Evolutionary conservation across 2,797 vertebrate genomes (phyloP), one percentile per base, ranked within the genome.

Genomic region (Propithecus deckenii): DNA sequence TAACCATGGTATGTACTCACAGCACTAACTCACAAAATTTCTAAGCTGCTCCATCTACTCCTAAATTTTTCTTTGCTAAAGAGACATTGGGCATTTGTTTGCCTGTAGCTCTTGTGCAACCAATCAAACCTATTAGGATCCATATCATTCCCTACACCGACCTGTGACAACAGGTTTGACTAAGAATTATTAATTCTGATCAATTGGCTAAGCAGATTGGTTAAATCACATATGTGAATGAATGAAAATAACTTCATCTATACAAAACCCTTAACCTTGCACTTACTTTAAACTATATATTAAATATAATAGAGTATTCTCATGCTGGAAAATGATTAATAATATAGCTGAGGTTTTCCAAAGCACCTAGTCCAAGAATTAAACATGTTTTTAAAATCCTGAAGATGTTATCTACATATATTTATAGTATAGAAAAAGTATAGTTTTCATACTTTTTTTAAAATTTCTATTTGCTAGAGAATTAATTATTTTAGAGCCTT

Each of bases 311-410:
- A 91, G 43, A 52, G 30, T 61, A n/a, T 72, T 92, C 18, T 23
- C 59, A 78, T 43, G 35, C 41, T 87, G n/a, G 20, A 75, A 94
- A 94, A 59, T 46, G 17, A 80, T 48, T 38, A 90, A 43, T 88
- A 38, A 83, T 35, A n/a, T 2, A 91, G 28, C 7, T 85, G 7
- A 95, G 46, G 15, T 72, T 91, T 94, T 74, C 50, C 91, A 38
- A 95, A 69, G 1, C 55, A 65, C 20, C 41, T 35, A 94, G 35
- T 8, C 20, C 20, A 92, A 84, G 38, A 72, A 88, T 59, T 65
- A 94, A 50, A 86, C 14, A 92, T 22, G 52, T 88, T 91, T 91
- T 88, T 18, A n/a, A 96, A 95, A 95, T n/a, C 87, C 5, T 12
- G 69, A 96, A 76, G 46, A 87, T 81, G 30, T 57, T 59, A 93